Conservation (phyloP, 2,113 vertebrate genomes). For the Leptodactylus fuscus region DNA sequence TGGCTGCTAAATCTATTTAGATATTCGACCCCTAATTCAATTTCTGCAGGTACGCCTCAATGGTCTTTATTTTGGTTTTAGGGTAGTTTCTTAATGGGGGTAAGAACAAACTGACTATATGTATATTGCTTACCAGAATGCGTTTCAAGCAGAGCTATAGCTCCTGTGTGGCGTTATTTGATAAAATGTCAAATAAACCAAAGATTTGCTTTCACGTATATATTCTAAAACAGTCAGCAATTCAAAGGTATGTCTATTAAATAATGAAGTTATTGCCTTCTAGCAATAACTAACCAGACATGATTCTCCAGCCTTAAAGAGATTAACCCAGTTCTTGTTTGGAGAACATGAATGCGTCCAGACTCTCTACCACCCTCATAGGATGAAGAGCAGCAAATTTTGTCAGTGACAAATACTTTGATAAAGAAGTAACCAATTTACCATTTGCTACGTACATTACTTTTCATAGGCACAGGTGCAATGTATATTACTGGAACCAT, state of each 20-base stretch:
- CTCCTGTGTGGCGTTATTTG: constrained; percentile 8
- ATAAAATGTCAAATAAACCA: constrained; percentile 33
- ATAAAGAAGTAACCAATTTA: constrained; percentile 32
- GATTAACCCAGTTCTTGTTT: constrained; percentile 22
- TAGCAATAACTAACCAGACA: constrained; percentile 23
- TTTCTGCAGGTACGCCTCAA: constrained; percentile 40
- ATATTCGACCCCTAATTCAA: constrained; percentile 53
- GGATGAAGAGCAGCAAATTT: background rate
- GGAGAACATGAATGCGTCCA: background rate
- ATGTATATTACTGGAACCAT: background rate
- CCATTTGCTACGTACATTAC: background rate
- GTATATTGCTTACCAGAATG: constrained; percentile 14
- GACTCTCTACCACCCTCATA: background rate
- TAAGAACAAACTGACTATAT: constrained; percentile 25
- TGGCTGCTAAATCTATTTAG: constrained; percentile 58
- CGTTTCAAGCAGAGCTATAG: background rate
- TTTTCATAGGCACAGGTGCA: constrained; percentile 32
- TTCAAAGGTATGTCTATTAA: constrained; percentile 25
- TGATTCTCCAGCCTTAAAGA: constrained; percentile 1
- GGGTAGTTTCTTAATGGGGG: constrained; percentile 30
- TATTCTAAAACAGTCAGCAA: constrained; percentile 11
- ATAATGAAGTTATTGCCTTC: constrained; percentile 37
- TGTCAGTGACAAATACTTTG: constrained; percentile 39
- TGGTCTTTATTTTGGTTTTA: constrained; percentile 31
- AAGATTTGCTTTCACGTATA: constrained; percentile 19